These are phyloP conservation scores for Ceyx cyanopectus DNA, from an alignment of 2,113 vertebrate species.

Conservation along the genomic window DNA sequence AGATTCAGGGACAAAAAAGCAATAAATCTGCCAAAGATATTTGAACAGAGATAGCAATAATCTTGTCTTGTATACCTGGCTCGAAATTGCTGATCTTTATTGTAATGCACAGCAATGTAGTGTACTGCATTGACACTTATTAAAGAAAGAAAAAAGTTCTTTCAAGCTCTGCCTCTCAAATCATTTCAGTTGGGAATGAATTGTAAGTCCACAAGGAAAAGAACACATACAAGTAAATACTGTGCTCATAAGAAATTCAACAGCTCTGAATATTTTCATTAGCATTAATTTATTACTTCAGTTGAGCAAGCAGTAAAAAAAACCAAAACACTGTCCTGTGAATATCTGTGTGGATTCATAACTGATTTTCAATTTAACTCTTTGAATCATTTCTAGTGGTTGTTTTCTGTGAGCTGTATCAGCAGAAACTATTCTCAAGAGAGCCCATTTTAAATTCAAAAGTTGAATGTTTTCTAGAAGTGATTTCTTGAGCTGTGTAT, in stretches of 20 bases:
- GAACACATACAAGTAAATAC: conserved; percentile 40
- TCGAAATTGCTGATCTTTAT: conserved; percentile 62
- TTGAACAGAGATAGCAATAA: conserved; percentile 62
- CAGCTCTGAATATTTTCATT: conserved; percentile 47
- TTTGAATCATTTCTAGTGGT: not conserved
- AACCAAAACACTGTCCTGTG: not conserved
- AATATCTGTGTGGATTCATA: not conserved
- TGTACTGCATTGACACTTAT: conserved; percentile 33
- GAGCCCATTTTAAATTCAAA: not conserved
- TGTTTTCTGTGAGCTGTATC: conserved; percentile 14
- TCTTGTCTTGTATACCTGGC: conserved; percentile 46
- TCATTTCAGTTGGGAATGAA: not conserved
- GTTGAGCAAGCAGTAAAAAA: conserved; percentile 34
- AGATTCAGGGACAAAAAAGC: conserved; percentile 40
- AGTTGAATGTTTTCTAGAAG: not conserved
- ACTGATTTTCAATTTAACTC: conserved; percentile 30
- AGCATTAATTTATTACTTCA: conserved; percentile 60
- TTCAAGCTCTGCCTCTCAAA: conserved; percentile 35
- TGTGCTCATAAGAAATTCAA: conserved; percentile 43
- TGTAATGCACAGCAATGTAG: conserved; percentile 58
- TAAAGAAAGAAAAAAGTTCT: conserved; percentile 34
- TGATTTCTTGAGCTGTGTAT: not conserved
- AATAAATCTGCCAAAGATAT: conserved; percentile 55
- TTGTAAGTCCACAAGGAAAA: not conserved
- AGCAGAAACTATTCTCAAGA: not conserved